Conservation (phyloP, 1,140 invertebrate species). For the Coenobita brevimanus region DNA sequence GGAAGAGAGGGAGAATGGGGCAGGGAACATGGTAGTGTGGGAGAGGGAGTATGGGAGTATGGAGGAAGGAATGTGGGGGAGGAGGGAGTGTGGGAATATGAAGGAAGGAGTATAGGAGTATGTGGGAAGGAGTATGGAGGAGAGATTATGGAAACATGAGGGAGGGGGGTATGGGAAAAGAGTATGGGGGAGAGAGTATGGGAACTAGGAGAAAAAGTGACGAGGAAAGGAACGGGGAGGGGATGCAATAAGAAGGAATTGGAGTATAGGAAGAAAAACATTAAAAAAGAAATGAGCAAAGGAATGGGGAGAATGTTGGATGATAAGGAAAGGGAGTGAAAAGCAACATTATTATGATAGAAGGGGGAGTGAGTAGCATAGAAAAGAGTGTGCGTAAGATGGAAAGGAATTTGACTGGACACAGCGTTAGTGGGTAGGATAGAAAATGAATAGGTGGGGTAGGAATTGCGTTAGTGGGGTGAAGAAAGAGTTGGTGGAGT, state of each 20-base stretch:
- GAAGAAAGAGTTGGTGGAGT: too few species aligned
- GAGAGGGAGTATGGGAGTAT: neutral
- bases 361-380: too few species aligned
- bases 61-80: neutral
- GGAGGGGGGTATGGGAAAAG: neutral
- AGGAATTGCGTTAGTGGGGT: too few species aligned
- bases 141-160: neutral
- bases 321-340: too few species aligned
- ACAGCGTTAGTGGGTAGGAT: too few species aligned
- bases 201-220: neutral
- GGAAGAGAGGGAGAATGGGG: too few species aligned
- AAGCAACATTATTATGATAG: too few species aligned
- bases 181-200: neutral
- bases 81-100: neutral
- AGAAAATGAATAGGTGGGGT: too few species aligned
- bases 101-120: neutral
- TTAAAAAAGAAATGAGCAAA: neutral
- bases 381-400: too few species aligned
- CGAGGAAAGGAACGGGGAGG: neutral
- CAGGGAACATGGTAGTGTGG: neutral
- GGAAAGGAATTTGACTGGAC: too few species aligned
- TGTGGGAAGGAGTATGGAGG: neutral
- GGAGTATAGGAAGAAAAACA: neutral
- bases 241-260: too few species aligned
- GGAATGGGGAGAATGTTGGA: too few species aligned